These are phyloP conservation scores for Eupithecia tripunctaria DNA, from an alignment of 2,888 invertebrate genomes.

Conservation along the genomic window DNA sequence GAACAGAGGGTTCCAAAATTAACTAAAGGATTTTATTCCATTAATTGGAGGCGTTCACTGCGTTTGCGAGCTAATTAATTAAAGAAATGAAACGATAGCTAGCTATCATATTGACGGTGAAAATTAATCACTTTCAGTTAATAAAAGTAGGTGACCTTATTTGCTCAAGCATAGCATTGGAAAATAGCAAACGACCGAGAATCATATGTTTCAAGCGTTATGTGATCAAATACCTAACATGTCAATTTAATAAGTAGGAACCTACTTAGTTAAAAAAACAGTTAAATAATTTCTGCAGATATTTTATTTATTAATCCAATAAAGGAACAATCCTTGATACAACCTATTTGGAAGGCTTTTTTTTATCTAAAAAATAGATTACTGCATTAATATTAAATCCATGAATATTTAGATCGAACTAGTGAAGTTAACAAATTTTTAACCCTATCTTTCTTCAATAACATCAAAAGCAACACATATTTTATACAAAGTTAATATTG, in stretches of 20 bases:
- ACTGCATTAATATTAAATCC: background rate
- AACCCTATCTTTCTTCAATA: constrained; percentile 2
- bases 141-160: constrained; percentile 57
- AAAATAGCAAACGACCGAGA: constrained; percentile 35
- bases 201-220: background rate
- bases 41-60: background rate
- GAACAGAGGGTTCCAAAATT: too few relatives aligned
- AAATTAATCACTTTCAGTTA: constrained; percentile 43
- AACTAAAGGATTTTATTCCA: too few relatives aligned
- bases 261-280: background rate
- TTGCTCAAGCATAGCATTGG: constrained; percentile 56
- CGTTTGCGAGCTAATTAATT: background rate
- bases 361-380: constrained; percentile 13
- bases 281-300: constrained; percentile 14
- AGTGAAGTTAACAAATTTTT: constrained; percentile 2
- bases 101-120: constrained; percentile 26
- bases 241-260: background rate
- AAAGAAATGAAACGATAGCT: constrained; percentile 10
- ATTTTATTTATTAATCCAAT: constrained; percentile 18
- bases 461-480: constrained; percentile 9
- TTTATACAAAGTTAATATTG: background rate
- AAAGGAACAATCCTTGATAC: constrained; percentile 17
- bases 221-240: background rate
- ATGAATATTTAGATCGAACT: constrained; percentile 18
- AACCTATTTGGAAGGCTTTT: constrained; percentile 20